These are phyloP conservation scores for Cylindroiulus punctatus DNA, from an alignment of 2,888 invertebrate genomes.

Conservation along the genomic window DNA sequence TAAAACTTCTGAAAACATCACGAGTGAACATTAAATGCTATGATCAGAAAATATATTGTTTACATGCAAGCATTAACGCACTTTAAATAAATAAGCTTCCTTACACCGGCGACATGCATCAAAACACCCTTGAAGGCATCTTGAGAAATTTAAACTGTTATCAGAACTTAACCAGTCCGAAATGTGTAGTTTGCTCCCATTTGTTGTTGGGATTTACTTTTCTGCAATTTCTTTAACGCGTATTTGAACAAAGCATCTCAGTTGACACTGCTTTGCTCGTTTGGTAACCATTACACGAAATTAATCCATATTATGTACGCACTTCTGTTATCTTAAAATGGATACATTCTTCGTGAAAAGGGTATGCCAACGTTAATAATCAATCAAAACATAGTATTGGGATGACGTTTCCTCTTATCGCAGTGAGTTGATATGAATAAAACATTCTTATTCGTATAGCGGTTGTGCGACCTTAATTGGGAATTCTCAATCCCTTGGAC, in stretches of 20 bases:
- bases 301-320: conserved; percentile 45
- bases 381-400: conserved; percentile 40
- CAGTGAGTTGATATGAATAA: conserved; percentile 10
- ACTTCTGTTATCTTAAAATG: background rate
- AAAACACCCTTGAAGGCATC: no score
- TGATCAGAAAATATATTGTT: no score
- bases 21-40: no score
- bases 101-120: no score
- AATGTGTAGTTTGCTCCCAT: background rate
- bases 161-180: no score
- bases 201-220: background rate
- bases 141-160: no score
- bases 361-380: conserved; percentile 19
- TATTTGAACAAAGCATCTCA: background rate
- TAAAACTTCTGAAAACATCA: no score
- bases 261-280: conserved; percentile 14
- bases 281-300: conserved; percentile 8
- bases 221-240: background rate
- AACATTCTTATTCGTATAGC: background rate
- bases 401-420: conserved; percentile 42
- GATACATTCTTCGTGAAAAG: conserved; percentile 5
- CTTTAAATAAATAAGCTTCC: no score
- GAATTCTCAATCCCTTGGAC: conserved; percentile 18
- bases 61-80: no score
- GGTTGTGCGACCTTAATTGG: conserved; percentile 16